Evolutionary conservation across 2,113 vertebrate genomes (phyloP).

Genomic region (Melanerpes aurifrons): DNA sequence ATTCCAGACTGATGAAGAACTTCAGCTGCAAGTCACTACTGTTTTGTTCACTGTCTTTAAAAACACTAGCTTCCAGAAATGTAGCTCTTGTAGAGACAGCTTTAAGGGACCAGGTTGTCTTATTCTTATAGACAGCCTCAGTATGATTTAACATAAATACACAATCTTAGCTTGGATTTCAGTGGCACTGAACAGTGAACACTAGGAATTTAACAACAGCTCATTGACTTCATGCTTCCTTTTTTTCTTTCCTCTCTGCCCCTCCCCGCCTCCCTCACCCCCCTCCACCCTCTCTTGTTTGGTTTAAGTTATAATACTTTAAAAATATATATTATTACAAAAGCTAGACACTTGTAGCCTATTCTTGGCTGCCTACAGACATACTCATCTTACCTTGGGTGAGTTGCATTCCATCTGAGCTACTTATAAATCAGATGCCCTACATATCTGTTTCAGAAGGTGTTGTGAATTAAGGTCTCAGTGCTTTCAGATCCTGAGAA

Average conservation of each 20-base stretch:
- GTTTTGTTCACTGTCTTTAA: background rate
- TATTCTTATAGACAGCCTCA: background rate
- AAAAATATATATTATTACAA: background rate
- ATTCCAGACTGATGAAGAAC: constrained; percentile 17
- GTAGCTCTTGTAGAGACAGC: background rate
- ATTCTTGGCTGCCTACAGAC: background rate
- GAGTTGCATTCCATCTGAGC: background rate
- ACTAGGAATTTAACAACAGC: background rate
- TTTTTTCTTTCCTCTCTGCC: too few relatives aligned
- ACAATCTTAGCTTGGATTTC: background rate
- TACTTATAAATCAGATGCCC: background rate
- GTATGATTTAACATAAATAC: background rate
- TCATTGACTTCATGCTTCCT: background rate
- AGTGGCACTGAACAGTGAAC: background rate
- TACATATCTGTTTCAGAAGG: background rate
- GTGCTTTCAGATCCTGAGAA: background rate
- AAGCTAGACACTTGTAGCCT: background rate
- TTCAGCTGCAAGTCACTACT: constrained; percentile 29
- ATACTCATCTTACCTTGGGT: background rate
- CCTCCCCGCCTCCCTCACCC: too few relatives aligned
- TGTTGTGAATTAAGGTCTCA: background rate
- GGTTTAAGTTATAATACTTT: background rate
- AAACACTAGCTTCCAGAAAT: background rate
- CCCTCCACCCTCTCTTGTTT: too few relatives aligned
- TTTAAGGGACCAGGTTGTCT: background rate